These are phyloP conservation scores for Apis cerana DNA, from an alignment of 1,140 invertebrate genomes.

Conservation along the genomic window DNA sequence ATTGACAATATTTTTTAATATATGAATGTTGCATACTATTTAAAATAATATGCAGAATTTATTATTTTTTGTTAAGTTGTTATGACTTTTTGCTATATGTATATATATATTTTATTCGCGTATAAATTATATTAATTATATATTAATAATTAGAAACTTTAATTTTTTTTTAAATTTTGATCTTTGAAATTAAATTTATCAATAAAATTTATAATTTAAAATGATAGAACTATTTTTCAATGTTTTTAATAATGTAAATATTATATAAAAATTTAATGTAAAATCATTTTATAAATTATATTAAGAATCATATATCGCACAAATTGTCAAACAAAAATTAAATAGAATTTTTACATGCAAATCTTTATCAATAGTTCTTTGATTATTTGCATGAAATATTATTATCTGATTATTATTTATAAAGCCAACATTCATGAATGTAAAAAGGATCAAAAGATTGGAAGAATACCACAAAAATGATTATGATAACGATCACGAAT, in stretches of 20 bases:
- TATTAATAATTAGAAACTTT: no score
- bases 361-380: constrained; percentile 68
- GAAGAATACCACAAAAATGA: constrained; percentile 34
- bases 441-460: constrained; percentile 71
- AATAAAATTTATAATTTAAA: neutral
- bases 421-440: constrained; percentile 62
- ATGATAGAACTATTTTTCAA: neutral
- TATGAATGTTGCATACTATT: neutral
- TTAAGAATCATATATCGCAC: no score
- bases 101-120: no score
- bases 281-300: no score
- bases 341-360: constrained; percentile 53
- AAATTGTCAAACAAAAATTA: neutral
- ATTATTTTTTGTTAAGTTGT: no score
- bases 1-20: no score
- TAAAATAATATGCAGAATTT: no score
- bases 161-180: no score
- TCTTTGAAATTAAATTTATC: no score
- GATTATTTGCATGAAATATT: constrained; percentile 71
- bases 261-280: neutral
- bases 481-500: constrained; percentile 49
- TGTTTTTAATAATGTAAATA: neutral
- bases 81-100: no score
- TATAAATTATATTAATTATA: no score
- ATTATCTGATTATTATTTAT: constrained; percentile 51